phyloP scores from a whole-genome alignment of 2,888 invertebrate species.

The Aspidapion aeneum region DNA sequence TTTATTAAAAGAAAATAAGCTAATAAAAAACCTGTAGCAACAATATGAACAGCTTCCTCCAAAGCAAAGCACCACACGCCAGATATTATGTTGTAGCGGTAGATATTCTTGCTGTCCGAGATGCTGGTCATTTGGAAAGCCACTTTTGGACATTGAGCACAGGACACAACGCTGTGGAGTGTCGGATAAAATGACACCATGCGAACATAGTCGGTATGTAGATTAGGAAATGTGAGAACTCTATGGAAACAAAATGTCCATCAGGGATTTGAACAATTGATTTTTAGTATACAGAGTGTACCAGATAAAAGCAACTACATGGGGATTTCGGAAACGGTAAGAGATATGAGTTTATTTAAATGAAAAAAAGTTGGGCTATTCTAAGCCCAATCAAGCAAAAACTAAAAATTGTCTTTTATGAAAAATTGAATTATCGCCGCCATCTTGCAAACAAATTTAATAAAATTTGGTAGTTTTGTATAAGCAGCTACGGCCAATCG shows the following conservation, averaged over 20 bases:
- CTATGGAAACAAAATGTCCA: slow-evolving; percentile 10
- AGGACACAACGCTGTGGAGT: slow-evolving; percentile 66
- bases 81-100: slow-evolving; percentile 52
- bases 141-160: slow-evolving; percentile 41
- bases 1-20: no score
- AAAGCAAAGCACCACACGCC: slow-evolving; percentile 63
- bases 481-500: no score
- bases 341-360: no score
- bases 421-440: no score
- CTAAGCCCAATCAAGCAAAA: no score
- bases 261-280: neutral
- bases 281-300: no score
- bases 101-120: slow-evolving; percentile 21
- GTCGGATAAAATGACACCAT: slow-evolving; percentile 66
- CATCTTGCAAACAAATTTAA: no score
- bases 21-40: slow-evolving; percentile 62
- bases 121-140: slow-evolving; percentile 61
- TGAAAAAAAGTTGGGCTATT: no score
- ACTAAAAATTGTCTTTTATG: no score
- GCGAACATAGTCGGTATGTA: slow-evolving; percentile 48
- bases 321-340: no score
- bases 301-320: no score
- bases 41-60: slow-evolving; percentile 52
- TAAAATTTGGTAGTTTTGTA: no score
- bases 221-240: slow-evolving; percentile 26